Conservation (phyloP, 2,797 vertebrate genomes). For the Eulemur rubriventer region DNA sequence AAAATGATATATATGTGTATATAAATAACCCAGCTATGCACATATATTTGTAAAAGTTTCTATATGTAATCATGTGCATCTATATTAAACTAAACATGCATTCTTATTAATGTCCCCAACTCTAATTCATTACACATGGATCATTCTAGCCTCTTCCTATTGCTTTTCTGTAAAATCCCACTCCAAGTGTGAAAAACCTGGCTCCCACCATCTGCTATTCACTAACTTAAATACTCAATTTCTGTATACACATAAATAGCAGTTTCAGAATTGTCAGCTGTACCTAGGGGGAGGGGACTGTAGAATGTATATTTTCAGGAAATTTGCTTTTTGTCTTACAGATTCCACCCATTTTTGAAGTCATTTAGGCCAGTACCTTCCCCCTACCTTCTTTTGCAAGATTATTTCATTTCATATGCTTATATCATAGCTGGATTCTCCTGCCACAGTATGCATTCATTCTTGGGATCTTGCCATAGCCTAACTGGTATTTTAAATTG, state of each 20-base stretch:
- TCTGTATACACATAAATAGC: background rate
- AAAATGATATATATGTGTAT: background rate
- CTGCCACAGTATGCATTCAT: background rate
- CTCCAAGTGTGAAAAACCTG: background rate
- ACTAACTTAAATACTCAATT: background rate
- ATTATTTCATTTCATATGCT: background rate
- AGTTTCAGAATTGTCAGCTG: background rate
- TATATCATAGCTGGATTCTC: background rate
- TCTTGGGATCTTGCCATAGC: background rate
- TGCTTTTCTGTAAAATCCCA: background rate
- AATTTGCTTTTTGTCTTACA: background rate
- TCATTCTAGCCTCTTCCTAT: background rate
- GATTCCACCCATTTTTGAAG: background rate
- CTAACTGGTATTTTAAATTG: background rate
- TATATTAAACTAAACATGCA: background rate
- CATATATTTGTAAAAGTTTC: background rate
- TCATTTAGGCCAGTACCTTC: background rate
- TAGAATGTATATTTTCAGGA: background rate
- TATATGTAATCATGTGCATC: background rate
- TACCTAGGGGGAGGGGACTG: accelerated
- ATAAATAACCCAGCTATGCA: background rate
- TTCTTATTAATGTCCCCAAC: background rate
- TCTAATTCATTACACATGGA: background rate
- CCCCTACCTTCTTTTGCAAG: background rate
- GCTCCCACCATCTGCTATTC: background rate